These are phyloP conservation scores for Augochlora pura DNA, from an alignment of 1,140 invertebrate species.

Conservation along the genomic window DNA sequence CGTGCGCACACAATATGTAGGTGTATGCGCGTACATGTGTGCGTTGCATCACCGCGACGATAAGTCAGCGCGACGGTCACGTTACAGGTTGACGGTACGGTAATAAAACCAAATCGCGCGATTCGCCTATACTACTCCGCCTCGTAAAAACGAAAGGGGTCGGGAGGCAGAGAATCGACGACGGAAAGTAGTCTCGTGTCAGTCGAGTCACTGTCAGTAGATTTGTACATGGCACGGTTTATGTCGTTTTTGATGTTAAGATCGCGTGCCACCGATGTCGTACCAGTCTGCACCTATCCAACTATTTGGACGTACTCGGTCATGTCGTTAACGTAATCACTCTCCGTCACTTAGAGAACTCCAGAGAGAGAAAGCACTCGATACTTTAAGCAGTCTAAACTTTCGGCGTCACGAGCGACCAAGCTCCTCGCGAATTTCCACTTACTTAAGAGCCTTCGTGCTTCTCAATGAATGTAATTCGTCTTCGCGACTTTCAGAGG, in stretches of 20 bases:
- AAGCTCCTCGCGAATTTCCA: conserved; percentile 24
- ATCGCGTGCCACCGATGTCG: conserved; percentile 65
- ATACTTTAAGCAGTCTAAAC: conserved; percentile 57
- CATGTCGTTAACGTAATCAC: conserved; percentile 73
- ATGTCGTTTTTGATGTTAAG: conserved; percentile 60
- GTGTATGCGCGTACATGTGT: not conserved
- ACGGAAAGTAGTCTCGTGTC: conserved; percentile 33
- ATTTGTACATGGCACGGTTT: conserved; percentile 36
- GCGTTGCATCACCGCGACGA: conserved; percentile 25
- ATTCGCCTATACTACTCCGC: conserved; percentile 24
- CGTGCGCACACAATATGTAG: conserved; percentile 36
- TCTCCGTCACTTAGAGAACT: conserved; percentile 71
- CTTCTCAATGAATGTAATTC: conserved; percentile 23
- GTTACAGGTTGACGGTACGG: conserved; percentile 12
- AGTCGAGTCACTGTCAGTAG: conserved; percentile 15
- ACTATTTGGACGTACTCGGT: conserved; percentile 51
- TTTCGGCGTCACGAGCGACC: conserved; percentile 40
- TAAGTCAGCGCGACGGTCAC: conserved; percentile 33
- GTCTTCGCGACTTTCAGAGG: not conserved
- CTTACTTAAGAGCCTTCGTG: not conserved
- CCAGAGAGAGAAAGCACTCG: conserved; percentile 60
- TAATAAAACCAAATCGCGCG: conserved; percentile 57
- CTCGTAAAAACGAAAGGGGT: conserved; percentile 48
- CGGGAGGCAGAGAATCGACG: conserved; percentile 7
- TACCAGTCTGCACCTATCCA: conserved; percentile 73